phyloP scores from a whole-genome alignment of 2,888 invertebrate species.

The Patella pellucida region DNA sequence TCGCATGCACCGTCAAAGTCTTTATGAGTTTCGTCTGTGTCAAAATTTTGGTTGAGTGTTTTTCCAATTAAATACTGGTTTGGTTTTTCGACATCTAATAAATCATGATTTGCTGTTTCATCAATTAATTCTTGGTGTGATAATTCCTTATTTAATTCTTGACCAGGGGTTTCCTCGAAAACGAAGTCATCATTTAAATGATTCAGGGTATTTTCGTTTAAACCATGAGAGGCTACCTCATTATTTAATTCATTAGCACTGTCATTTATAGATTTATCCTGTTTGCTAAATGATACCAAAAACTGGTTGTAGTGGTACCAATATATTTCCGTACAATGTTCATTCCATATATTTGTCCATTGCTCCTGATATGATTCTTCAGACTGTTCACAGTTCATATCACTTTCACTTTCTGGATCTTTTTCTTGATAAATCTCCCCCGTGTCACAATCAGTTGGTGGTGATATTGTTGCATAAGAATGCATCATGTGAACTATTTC shows the following conservation, averaged over 20 bases:
- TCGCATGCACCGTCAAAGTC: too few relatives aligned
- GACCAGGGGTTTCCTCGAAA: neutral
- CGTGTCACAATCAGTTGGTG: neutral
- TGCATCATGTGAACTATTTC: conserved; percentile 57
- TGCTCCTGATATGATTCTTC: conserved; percentile 39
- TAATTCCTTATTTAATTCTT: too few relatives aligned
- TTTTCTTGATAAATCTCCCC: conserved; percentile 16
- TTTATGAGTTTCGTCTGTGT: too few relatives aligned
- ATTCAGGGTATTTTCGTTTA: too few relatives aligned
- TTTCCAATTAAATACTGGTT: too few relatives aligned
- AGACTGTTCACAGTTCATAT: neutral
- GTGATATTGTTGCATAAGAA: conserved; percentile 36
- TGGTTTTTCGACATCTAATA: conserved; percentile 29
- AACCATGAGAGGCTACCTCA: too few relatives aligned
- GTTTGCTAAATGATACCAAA: conserved; percentile 23
- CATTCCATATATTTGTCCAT: conserved; percentile 63
- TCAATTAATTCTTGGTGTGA: too few relatives aligned
- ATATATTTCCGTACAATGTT: conserved; percentile 61
- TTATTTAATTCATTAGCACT: too few relatives aligned
- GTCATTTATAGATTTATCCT: too few relatives aligned
- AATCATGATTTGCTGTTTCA: neutral
- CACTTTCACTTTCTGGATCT: conserved; percentile 14
- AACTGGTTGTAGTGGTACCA: conserved; percentile 61
- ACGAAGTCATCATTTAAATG: neutral
- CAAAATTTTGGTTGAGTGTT: too few relatives aligned